These are phyloP conservation scores for Leptosomus discolor DNA, from an alignment of 2,113 vertebrate genomes.

Conservation along the genomic window DNA sequence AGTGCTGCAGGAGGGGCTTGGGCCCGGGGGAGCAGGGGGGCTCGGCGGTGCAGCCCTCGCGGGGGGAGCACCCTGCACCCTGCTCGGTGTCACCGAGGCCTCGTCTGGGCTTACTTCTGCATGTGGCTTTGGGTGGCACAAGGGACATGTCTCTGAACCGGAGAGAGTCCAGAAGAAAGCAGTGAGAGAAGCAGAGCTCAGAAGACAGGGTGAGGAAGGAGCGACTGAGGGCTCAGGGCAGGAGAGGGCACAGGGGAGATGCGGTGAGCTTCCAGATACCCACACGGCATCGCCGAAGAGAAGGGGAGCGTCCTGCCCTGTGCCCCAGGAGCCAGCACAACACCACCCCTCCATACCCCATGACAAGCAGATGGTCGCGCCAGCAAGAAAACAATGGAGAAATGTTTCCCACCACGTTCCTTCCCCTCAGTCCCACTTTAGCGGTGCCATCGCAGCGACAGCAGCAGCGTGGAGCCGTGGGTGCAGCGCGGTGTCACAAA, in stretches of 20 bases:
- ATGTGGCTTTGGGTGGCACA: neutral
- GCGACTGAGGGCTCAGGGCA: accelerated
- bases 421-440: neutral
- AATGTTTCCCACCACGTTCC: accelerated
- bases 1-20: neutral
- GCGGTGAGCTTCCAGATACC: neutral
- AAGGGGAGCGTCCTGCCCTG: neutral
- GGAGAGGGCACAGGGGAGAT: neutral
- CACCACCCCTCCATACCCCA: too few relatives aligned
- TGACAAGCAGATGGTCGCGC: accelerated
- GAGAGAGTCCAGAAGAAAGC: neutral
- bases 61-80: neutral
- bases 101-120: neutral
- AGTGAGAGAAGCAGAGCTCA: neutral
- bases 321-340: too few relatives aligned
- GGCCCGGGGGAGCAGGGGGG: neutral
- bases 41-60: accelerated
- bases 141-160: neutral
- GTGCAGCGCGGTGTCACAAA: neutral
- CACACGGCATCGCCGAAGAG: neutral
- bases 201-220: neutral
- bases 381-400: neutral
- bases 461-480: accelerated
- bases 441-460: accelerated
- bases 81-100: accelerated